phyloP scores from a whole-genome alignment of 1,140 invertebrate genomes.

The Nephotettix cincticeps region DNA sequence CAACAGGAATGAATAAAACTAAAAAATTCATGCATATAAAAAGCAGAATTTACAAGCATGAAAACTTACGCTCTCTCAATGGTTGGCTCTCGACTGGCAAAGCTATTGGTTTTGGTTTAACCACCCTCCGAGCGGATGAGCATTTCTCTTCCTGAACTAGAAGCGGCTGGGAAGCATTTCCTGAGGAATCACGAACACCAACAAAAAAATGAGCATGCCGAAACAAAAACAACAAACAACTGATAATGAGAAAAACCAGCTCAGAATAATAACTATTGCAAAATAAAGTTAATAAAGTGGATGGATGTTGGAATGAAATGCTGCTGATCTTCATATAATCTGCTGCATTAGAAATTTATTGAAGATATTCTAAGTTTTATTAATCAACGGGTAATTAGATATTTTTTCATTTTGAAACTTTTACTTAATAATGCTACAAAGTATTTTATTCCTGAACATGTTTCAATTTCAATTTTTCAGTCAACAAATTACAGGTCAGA shows the following conservation, averaged over 20 bases:
- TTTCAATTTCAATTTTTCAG: too few species aligned
- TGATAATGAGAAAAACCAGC: too few species aligned
- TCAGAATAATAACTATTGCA: neutral
- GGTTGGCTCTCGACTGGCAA: slow-evolving; percentile 54
- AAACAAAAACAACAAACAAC: slow-evolving; percentile 17
- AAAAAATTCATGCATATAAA: too few species aligned
- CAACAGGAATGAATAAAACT: too few species aligned
- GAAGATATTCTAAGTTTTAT: too few species aligned
- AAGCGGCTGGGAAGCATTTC: slow-evolving; percentile 38
- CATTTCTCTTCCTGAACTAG: slow-evolving; percentile 40
- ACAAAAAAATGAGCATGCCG: slow-evolving; percentile 17
- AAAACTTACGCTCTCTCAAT: slow-evolving; percentile 50
- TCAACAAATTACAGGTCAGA: too few species aligned
- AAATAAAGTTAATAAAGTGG: neutral
- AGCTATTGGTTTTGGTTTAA: slow-evolving; percentile 63
- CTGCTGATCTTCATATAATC: too few species aligned
- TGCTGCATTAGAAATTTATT: too few species aligned
- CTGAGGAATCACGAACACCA: slow-evolving; percentile 31
- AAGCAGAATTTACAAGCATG: slow-evolving; percentile 29
- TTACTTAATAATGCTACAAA: too few species aligned
- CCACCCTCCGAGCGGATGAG: slow-evolving; percentile 49
- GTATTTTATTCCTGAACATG: too few species aligned
- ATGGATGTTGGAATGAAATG: neutral
- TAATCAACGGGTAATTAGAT: too few species aligned
- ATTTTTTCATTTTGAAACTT: too few species aligned